Conservation (phyloP, 2,113 vertebrate species). For the Gavialis gangeticus region DNA sequence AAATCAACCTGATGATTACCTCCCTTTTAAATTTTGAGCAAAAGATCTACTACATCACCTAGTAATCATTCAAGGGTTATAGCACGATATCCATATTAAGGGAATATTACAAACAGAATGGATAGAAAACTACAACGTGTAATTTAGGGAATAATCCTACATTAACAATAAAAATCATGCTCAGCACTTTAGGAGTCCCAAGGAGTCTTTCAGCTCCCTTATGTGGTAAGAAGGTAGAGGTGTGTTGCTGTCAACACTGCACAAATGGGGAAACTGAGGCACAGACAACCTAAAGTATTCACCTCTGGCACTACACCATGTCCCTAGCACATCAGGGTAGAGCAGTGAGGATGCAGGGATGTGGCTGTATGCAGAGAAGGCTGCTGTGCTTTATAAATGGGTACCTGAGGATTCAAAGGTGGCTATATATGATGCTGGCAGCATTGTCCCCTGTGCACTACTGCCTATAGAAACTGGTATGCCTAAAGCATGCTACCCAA, state of each 20-base stretch:
- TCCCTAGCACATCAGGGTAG: too few species aligned
- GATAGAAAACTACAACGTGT: neutral
- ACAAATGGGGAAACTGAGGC: neutral
- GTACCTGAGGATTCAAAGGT: too few species aligned
- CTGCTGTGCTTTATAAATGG: too few species aligned
- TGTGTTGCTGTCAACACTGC: neutral
- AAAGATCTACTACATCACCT: accelerated
- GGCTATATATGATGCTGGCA: too few species aligned
- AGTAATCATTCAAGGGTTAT: neutral
- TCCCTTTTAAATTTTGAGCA: neutral
- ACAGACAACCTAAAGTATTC: neutral
- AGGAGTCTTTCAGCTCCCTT: neutral
- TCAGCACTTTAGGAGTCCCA: neutral
- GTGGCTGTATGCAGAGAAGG: too few species aligned
- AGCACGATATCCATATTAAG: neutral
- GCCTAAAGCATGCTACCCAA: neutral
- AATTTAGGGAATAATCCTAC: neutral
- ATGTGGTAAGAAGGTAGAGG: accelerated
- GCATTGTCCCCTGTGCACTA: too few species aligned
- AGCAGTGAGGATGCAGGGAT: too few species aligned
- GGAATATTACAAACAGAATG: accelerated
- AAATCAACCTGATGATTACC: neutral
- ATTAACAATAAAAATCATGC: neutral
- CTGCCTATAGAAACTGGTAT: neutral
- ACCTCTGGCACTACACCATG: too few species aligned